Evolutionary conservation across 2,113 vertebrate species (phyloP).

Genomic region (Tragulus kanchil): DNA sequence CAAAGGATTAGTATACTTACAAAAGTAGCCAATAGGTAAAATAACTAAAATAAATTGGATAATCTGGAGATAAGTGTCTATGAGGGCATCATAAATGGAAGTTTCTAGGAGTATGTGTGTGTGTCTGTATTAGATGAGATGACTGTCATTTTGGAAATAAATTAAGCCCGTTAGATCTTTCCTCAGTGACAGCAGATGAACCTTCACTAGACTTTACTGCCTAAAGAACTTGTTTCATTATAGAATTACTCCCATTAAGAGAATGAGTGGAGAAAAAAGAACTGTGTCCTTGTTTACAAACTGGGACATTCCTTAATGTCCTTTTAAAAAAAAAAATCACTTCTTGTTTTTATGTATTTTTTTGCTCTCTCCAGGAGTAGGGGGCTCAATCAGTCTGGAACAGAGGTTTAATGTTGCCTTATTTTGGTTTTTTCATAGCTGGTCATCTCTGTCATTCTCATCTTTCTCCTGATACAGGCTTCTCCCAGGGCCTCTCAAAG

Average conservation of each 20-base stretch:
- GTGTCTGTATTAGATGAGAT: not conserved
- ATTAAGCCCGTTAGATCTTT: not conserved
- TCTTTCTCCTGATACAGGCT: not conserved
- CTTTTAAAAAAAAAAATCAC: not conserved
- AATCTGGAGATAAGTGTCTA: not conserved
- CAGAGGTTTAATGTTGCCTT: not conserved
- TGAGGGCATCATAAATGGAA: not conserved
- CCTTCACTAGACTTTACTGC: not conserved
- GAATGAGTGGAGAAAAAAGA: not conserved
- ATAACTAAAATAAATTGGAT: not conserved
- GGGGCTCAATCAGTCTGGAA: not conserved
- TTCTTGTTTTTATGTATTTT: not conserved
- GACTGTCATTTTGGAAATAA: constrained; percentile 47
- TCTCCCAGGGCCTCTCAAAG: constrained; percentile 20
- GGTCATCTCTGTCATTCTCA: not conserved
- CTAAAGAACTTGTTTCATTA: not conserved
- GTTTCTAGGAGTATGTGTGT: not conserved
- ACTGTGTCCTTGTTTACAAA: not conserved
- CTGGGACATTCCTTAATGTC: not conserved
- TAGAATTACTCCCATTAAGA: constrained; percentile 27
- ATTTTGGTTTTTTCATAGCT: not conserved
- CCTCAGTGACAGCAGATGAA: not conserved
- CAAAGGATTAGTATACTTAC: not conserved
- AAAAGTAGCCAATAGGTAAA: not conserved
- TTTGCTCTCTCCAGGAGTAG: not conserved